These are phyloP conservation scores for Apotomis capreana DNA, from an alignment of 2,888 invertebrate genomes.

Conservation along the genomic window DNA sequence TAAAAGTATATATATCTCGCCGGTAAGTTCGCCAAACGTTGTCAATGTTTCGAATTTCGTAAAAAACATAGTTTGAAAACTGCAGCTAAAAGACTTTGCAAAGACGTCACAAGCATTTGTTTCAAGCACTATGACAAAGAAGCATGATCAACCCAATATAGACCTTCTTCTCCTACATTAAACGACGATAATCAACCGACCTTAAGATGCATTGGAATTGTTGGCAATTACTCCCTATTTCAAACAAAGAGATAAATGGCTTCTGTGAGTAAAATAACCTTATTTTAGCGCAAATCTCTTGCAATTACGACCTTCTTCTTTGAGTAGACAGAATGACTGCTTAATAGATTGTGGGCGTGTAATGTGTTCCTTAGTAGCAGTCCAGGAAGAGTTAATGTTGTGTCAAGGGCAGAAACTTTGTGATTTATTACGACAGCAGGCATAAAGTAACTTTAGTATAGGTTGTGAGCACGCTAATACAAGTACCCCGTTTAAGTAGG, in stretches of 20 bases:
- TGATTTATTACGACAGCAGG: constrained; percentile 23
- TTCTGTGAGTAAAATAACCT: neutral
- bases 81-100: neutral
- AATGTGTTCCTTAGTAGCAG: constrained; percentile 10
- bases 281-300: neutral
- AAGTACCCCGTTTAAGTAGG: too few species aligned
- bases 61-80: neutral
- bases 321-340: neutral
- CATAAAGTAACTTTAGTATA: neutral
- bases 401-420: constrained; percentile 26
- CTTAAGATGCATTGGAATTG: neutral
- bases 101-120: constrained; percentile 12
- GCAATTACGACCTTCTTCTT: neutral
- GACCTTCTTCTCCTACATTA: constrained; percentile 8
- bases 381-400: constrained; percentile 24
- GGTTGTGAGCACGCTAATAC: neutral
- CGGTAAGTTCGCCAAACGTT: too few species aligned
- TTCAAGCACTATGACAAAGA: constrained; percentile 10
- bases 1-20: too few species aligned
- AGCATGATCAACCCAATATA: neutral
- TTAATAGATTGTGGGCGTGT: constrained; percentile 18
- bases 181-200: neutral
- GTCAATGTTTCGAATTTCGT: neutral
- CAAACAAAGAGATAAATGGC: neutral
- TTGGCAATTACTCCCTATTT: neutral